phyloP scores from a whole-genome alignment of 2,797 vertebrate species.

The Brotogeris chrysoptera region DNA sequence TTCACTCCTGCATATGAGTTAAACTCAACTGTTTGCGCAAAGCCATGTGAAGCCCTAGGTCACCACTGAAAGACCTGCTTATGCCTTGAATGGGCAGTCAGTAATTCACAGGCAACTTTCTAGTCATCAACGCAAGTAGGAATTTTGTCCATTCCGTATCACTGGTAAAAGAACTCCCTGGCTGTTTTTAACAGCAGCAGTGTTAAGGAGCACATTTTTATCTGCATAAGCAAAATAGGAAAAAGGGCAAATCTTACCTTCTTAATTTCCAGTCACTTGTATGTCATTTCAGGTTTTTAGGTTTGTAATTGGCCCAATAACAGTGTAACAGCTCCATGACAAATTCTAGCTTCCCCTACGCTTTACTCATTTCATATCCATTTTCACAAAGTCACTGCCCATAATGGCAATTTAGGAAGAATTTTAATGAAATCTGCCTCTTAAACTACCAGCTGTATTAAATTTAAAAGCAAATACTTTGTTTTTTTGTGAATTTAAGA shows the following conservation, averaged over 20 bases:
- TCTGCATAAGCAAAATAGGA: background rate
- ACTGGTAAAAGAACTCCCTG: background rate
- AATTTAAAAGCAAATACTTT: background rate
- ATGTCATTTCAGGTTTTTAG: background rate
- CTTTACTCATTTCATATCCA: background rate
- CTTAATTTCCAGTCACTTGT: background rate
- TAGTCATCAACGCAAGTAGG: background rate
- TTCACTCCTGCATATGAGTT: background rate
- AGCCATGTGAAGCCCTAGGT: background rate
- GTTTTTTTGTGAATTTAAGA: background rate
- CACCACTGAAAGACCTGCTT: background rate
- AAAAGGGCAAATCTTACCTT: background rate
- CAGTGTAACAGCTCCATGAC: background rate
- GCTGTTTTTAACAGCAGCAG: background rate
- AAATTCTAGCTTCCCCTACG: background rate
- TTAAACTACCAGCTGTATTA: background rate
- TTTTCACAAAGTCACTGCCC: background rate
- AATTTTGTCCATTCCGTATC: background rate
- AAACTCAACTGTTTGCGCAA: background rate
- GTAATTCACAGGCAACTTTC: background rate
- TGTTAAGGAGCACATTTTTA: background rate
- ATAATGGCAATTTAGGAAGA: background rate
- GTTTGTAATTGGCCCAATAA: background rate
- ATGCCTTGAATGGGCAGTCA: background rate
- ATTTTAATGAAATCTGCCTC: background rate